Evolutionary conservation across 2,888 invertebrate genomes (phyloP).

Genomic region (Zaprionus lineosus): DNA sequence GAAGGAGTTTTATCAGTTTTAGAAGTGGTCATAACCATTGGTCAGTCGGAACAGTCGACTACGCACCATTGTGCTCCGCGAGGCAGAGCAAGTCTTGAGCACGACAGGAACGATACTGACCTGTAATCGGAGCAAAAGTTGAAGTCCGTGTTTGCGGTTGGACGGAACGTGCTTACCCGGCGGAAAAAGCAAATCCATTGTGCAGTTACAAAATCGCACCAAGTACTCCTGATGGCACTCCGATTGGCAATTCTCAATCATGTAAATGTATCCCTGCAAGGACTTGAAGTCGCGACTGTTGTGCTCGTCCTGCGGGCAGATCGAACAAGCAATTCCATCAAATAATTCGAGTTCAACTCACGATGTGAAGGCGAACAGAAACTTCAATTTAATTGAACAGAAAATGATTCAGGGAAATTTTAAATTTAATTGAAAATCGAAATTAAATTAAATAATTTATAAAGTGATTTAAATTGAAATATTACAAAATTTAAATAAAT

Average conservation of each 20-base stretch:
- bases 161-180: slow-evolving; percentile 71
- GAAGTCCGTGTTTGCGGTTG: slow-evolving; percentile 29
- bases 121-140: slow-evolving; percentile 45
- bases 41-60: slow-evolving; percentile 1
- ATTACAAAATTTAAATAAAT: too few relatives aligned
- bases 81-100: slow-evolving; percentile 78
- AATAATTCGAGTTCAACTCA: too few relatives aligned
- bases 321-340: background rate
- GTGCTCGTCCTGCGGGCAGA: slow-evolving; percentile 70
- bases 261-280: slow-evolving; percentile 78
- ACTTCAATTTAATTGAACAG: too few relatives aligned
- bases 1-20: slow-evolving; percentile 1
- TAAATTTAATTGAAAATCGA: too few relatives aligned
- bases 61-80: slow-evolving; percentile 77
- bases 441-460: too few relatives aligned
- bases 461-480: too few relatives aligned
- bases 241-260: slow-evolving; percentile 80
- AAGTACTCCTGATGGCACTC: slow-evolving; percentile 82
- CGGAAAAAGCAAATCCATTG: slow-evolving; percentile 81
- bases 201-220: slow-evolving; percentile 81
- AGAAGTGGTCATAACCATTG: background rate
- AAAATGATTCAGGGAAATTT: too few relatives aligned
- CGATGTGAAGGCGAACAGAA: too few relatives aligned
- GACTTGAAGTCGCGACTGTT: slow-evolving; percentile 72
- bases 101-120: slow-evolving; percentile 68